Conservation (phyloP, 2,888 invertebrate species). For the Lycia hirtaria region DNA sequence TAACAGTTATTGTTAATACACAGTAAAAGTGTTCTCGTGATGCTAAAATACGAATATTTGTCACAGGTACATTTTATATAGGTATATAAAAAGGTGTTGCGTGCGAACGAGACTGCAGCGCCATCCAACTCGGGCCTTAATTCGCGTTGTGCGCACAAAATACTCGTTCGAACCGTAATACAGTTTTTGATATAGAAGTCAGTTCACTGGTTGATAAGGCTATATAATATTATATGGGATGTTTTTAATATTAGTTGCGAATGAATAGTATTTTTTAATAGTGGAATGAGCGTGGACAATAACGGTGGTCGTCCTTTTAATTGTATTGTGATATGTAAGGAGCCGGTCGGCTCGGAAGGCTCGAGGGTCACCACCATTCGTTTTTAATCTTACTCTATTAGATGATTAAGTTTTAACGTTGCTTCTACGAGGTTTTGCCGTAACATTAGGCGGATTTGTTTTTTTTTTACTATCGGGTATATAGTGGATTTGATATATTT, state of each 20-base stretch:
- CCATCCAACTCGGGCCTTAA: too few relatives aligned
- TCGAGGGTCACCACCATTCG: constrained; percentile 61
- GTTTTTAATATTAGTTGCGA: constrained; percentile 74
- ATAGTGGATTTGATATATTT: constrained; percentile 80
- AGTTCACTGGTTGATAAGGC: constrained; percentile 51
- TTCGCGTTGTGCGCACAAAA: constrained; percentile 70
- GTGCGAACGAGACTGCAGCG: too few relatives aligned
- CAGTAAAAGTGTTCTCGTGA: too few relatives aligned
- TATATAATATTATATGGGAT: constrained; percentile 53
- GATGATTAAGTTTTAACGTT: constrained; percentile 74
- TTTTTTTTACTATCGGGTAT: constrained; percentile 75
- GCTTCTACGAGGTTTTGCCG: constrained; percentile 73
- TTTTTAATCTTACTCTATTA: constrained; percentile 70
- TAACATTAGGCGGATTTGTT: constrained; percentile 62
- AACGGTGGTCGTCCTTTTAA: constrained; percentile 70
- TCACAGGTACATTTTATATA: too few relatives aligned
- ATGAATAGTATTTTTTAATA: constrained; percentile 67
- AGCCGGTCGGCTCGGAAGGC: constrained; percentile 51
- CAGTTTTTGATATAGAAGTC: constrained; percentile 73
- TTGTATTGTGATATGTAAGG: constrained; percentile 66
- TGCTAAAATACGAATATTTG: too few relatives aligned
- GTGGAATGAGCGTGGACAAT: constrained; percentile 79
- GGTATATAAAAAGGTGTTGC: too few relatives aligned
- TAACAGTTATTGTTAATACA: too few relatives aligned
- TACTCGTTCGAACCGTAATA: constrained; percentile 71